Conservation (phyloP, 1,140 invertebrate genomes). For the Camponotus pennsylvanicus region DNA sequence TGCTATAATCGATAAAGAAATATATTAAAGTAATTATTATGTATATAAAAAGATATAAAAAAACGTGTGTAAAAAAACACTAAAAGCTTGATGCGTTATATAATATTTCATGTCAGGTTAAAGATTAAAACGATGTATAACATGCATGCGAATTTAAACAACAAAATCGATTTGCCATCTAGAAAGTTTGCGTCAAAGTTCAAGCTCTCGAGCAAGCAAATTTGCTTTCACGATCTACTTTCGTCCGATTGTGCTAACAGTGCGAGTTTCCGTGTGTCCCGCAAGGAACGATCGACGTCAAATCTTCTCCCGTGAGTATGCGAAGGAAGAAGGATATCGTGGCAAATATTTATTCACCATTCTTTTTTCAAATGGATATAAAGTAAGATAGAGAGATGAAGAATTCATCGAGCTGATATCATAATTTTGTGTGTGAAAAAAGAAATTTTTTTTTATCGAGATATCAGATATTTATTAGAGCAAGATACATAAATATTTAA, state of each 20-base stretch:
- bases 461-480: conserved; percentile 31
- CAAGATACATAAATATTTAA: conserved; percentile 21
- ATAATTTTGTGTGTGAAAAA: neutral
- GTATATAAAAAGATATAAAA: neutral
- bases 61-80: neutral
- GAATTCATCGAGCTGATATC: conserved; percentile 15
- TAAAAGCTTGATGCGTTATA: neutral
- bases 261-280: conserved; percentile 47
- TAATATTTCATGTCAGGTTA: neutral
- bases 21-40: neutral
- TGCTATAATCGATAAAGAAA: neutral
- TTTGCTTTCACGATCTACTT: conserved; percentile 53
- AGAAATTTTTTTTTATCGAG: neutral
- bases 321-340: conserved; percentile 16
- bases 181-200: conserved; percentile 46
- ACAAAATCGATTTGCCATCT: conserved; percentile 50
- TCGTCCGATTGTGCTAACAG: conserved; percentile 59
- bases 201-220: conserved; percentile 55
- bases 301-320: conserved; percentile 37
- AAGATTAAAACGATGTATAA: conserved; percentile 25
- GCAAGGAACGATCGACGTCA: conserved; percentile 50
- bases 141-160: conserved; percentile 32
- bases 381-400: neutral
- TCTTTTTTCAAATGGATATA: conserved; percentile 40
- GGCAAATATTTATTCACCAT: conserved; percentile 55